Evolutionary conservation across 2,113 vertebrate genomes (phyloP), one percentile per base, ranked within the genome.

Genomic region (Lynx canadensis): DNA sequence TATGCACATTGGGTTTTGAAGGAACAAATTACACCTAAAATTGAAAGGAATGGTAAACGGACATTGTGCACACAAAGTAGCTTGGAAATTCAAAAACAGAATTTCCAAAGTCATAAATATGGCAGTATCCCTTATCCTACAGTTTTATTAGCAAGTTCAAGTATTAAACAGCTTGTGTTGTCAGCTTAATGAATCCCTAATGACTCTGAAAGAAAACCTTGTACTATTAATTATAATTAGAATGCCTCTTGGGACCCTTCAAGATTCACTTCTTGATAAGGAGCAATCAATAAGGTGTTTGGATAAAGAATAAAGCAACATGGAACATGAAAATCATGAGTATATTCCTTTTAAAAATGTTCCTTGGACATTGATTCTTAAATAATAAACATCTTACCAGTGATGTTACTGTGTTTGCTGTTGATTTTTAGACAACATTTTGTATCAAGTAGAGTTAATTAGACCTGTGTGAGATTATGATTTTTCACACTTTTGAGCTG

Each of bases 201-300:
- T 95, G 91, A 93, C 89, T 95, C 87, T 73, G 41, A 95, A 95
- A 96, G 91, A 91, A 98, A 97, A 82, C 11, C 33, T 45, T 95
- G 81, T 84, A 55, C 68, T 94, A 95, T 95, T 96, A 97, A 95
- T 97, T 97, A 93, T 96, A 94, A 96, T 97, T 97, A 97, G 92
- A 89, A 92, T 93, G 82, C 31, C 73, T 93, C 91, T 93, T 89
- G 60, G 80, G 90, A 84, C 60, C 38, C 65, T 96, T 96, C 52
- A 96, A 94, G 84, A 97, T 97, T 97, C 52, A 85, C 60, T 92
- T 93, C 81, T 95, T 96, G 80, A 95, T 95, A 92, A 94, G 73
- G 66, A 95, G 33, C 18, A 52, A 78, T 95, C 38, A 13, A 66
- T 96, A 89, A 91, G 21, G 19, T 92, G 69, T 97, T 91, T 96